Conservation (phyloP, 1,140 invertebrate species). For the Paraescarpia echinospica region DNA sequence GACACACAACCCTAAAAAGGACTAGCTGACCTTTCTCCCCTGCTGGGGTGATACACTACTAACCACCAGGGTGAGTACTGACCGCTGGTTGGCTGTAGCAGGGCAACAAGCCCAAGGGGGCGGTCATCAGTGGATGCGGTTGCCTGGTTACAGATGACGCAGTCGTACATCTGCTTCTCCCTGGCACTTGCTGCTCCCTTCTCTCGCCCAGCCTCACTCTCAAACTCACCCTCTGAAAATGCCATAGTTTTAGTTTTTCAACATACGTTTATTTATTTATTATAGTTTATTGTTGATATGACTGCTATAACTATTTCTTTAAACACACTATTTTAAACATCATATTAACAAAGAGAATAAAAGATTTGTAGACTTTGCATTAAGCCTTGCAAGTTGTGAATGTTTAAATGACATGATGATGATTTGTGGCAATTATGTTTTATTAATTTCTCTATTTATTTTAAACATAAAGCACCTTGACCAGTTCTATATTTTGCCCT, state of each 20-base stretch:
- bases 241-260: no score
- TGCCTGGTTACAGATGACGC: constrained; percentile 92
- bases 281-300: no score
- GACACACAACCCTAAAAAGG: not conserved
- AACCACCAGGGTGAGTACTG: constrained; percentile 28
- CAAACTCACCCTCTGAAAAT: not conserved
- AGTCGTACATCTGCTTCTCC: constrained; percentile 75
- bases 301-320: no score
- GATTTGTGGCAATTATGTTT: no score
- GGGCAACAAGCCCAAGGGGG: constrained; percentile 86
- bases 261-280: no score
- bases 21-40: not conserved
- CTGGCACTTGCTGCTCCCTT: not conserved
- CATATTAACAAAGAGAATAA: constrained; percentile 33
- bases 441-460: no score
- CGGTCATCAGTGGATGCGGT: constrained; percentile 80
- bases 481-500: no score
- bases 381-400: no score
- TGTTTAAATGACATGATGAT: no score
- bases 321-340: constrained; percentile 38
- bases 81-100: constrained; percentile 79
- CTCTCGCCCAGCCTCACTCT: not conserved
- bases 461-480: no score
- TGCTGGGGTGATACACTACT: not conserved
- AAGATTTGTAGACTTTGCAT: no score